Evolutionary conservation across 2,888 invertebrate genomes (phyloP).

Genomic region (Acrocera orbiculus): DNA sequence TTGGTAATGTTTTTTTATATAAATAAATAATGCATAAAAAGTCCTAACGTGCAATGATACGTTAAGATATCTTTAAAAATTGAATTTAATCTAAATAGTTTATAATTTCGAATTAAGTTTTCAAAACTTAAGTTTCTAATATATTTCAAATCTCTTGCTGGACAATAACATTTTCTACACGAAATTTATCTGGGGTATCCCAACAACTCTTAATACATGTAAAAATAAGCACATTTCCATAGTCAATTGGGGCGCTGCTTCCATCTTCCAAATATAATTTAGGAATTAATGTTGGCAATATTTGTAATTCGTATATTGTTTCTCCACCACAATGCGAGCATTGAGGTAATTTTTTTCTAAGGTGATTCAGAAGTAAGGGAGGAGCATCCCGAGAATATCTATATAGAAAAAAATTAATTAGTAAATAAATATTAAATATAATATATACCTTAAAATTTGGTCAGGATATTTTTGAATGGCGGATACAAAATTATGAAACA

Average conservation of each 20-base stretch:
- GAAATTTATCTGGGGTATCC: conserved; percentile 47
- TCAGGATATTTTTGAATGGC: conserved; percentile 58
- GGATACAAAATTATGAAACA: conserved; percentile 63
- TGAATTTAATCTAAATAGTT: too few relatives aligned
- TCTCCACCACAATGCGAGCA: conserved; percentile 56
- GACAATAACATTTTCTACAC: conserved; percentile 54
- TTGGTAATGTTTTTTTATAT: too few relatives aligned
- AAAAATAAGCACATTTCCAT: conserved; percentile 70
- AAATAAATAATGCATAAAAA: too few relatives aligned
- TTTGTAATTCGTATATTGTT: conserved; percentile 64
- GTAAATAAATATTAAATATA: not conserved
- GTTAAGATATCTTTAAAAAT: too few relatives aligned
- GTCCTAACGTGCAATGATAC: too few relatives aligned
- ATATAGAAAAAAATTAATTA: conserved; percentile 13
- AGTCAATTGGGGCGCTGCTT: conserved; percentile 49
- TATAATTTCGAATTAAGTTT: too few relatives aligned
- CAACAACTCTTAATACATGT: conserved; percentile 76
- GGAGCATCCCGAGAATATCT: conserved; percentile 60
- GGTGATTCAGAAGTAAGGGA: conserved; percentile 51
- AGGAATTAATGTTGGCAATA: conserved; percentile 63
- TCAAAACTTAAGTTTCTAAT: too few relatives aligned
- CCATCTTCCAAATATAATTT: conserved; percentile 42
- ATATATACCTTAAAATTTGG: conserved; percentile 61
- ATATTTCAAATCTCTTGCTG: too few relatives aligned
- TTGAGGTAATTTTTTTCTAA: conserved; percentile 34